phyloP scores from a whole-genome alignment of 2,797 vertebrate genomes.

The Tauraco hartlaubi region DNA sequence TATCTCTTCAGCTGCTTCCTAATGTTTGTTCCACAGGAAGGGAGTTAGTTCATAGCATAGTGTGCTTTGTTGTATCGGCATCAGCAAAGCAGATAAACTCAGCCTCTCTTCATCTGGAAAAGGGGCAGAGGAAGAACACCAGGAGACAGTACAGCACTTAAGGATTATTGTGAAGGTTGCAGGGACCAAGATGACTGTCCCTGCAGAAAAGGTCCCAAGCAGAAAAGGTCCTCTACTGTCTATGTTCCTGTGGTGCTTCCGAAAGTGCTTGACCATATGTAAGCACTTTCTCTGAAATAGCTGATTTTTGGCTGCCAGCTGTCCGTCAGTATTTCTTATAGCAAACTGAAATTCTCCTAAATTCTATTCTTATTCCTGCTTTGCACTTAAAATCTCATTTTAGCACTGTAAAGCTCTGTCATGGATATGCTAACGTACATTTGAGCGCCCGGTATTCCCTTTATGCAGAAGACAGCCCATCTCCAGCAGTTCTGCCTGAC shows the following conservation, averaged over 20 bases:
- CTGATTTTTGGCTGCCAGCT: background rate
- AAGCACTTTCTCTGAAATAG: background rate
- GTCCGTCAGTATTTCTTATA: background rate
- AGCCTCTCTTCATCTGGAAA: background rate
- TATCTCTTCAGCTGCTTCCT: constrained; percentile 60
- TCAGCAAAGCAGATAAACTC: background rate
- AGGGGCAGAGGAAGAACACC: background rate
- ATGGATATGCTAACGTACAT: background rate
- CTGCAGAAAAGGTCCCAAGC: background rate
- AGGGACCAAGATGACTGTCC: background rate
- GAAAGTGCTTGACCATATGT: background rate
- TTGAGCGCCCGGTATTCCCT: background rate
- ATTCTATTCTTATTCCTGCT: background rate
- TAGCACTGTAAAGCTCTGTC: background rate
- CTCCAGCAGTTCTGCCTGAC: background rate
- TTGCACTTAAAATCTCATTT: background rate
- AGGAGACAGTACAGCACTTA: background rate
- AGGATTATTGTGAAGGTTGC: background rate
- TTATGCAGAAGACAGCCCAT: background rate
- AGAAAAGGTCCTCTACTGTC: background rate
- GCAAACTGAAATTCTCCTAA: background rate
- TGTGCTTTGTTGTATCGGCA: constrained; percentile 7
- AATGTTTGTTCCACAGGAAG: constrained; percentile 64
- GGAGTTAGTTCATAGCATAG: background rate
- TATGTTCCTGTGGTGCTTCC: background rate